Percentiles rank a stretch among this genome's conserved stretches.
These are phyloP conservation scores for Brienomyrus longianalis DNA, from an alignment of 2,113 vertebrate species.

Conservation along the genomic window DNA sequence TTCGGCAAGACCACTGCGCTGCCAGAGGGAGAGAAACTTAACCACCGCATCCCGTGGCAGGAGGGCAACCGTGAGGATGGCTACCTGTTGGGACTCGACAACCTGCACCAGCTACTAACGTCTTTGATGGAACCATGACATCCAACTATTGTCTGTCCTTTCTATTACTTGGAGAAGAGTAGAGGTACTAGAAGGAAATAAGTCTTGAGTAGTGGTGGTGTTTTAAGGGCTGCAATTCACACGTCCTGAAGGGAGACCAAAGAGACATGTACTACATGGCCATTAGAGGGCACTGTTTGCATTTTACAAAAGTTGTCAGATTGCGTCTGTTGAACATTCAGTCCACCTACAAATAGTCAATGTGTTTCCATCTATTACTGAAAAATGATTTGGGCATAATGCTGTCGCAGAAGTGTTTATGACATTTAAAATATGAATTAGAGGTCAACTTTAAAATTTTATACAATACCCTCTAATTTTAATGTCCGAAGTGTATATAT, in stretches of 20 bases:
- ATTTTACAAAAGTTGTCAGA: background rate
- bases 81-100: slow-evolving; percentile 89
- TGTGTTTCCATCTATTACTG: background rate
- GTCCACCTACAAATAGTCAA: background rate
- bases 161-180: background rate
- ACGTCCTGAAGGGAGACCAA: background rate
- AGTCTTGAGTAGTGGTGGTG: background rate
- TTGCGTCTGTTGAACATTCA: background rate
- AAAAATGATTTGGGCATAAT: background rate
- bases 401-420: background rate
- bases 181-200: background rate
- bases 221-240: background rate
- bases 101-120: slow-evolving; percentile 69
- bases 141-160: background rate
- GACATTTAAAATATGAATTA: background rate
- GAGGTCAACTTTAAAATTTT: background rate
- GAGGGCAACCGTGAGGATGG: slow-evolving; percentile 96
- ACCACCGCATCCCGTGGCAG: slow-evolving; percentile 81
- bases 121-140: slow-evolving; percentile 30
- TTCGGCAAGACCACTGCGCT: slow-evolving; percentile 90
- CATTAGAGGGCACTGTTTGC: background rate
- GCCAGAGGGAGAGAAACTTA: slow-evolving; percentile 75
- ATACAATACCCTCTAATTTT: background rate
- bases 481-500: background rate
- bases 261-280: background rate